These are phyloP conservation scores for Nemotelus pantherinus DNA, from an alignment of 2,888 invertebrate species.

Conservation along the genomic window DNA sequence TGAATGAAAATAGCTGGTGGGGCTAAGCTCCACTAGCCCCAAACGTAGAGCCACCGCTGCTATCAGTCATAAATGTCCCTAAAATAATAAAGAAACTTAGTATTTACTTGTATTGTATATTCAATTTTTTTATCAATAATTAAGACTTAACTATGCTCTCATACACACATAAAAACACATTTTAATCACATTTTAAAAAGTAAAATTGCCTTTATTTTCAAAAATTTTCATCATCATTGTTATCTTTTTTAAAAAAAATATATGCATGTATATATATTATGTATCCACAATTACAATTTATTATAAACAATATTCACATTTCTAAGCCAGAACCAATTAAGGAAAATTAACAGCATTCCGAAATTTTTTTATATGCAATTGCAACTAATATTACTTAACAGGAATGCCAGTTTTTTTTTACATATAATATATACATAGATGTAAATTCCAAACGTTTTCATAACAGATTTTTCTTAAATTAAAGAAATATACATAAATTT, in stretches of 20 bases:
- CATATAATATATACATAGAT: background rate
- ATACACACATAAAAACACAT: no score
- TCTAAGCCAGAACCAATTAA: conserved; percentile 26
- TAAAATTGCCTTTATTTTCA: conserved; percentile 39
- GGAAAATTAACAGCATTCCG: no score
- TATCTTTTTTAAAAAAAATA: conserved; percentile 40
- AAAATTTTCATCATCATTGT: conserved; percentile 31
- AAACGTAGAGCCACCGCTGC: no score
- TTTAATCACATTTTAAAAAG: conserved; percentile 19
- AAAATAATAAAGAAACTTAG: no score
- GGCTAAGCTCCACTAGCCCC: no score
- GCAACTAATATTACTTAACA: background rate
- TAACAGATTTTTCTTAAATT: background rate
- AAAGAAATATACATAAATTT: background rate
- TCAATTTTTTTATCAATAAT: no score
- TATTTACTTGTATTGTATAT: no score
- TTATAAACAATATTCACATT: conserved; percentile 44
- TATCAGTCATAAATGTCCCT: no score
- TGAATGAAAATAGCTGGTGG: no score
- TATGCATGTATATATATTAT: conserved; percentile 31
- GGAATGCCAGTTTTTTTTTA: conserved; percentile 1
- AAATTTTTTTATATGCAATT: background rate
- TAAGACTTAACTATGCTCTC: no score
- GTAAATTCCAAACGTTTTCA: background rate
- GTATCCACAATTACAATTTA: conserved; percentile 23